A percentile compares a stretch with the other conserved stretches of the same genome.
phyloP scores from a whole-genome alignment of 1,140 invertebrate species.

The Drosophila bocqueti region DNA sequence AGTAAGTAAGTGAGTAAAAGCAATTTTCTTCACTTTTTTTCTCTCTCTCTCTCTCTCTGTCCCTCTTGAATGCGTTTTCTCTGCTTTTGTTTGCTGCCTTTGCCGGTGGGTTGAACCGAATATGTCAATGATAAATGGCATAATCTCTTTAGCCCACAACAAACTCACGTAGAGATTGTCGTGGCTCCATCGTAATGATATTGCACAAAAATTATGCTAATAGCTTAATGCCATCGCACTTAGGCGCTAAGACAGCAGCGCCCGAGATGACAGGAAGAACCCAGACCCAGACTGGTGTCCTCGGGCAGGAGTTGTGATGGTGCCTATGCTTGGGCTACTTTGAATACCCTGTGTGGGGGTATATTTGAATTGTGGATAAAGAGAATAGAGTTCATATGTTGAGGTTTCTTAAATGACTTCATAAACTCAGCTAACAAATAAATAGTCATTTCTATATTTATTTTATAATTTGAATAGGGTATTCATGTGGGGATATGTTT shows the following conservation, averaged over 20 bases:
- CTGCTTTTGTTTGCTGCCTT: background rate
- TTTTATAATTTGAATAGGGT: too few relatives aligned
- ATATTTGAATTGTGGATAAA: background rate
- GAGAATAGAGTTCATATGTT: too few relatives aligned
- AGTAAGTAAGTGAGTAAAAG: conserved; percentile 53
- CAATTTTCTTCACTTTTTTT: conserved; percentile 28
- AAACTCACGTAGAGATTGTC: conserved; percentile 19
- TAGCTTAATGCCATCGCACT: conserved; percentile 79
- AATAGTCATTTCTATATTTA: too few relatives aligned
- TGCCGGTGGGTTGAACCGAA: conserved; percentile 23
- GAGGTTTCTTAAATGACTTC: too few relatives aligned
- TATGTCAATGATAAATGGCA: conserved; percentile 78
- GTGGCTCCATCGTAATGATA: conserved; percentile 62
- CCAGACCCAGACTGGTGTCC: background rate
- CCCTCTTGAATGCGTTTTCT: conserved; percentile 27
- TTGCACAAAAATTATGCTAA: conserved; percentile 81
- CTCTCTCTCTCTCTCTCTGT: background rate
- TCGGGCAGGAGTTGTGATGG: conserved; percentile 19
- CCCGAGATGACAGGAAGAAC: conserved; percentile 29
- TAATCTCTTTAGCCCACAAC: conserved; percentile 57
- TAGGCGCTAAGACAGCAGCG: conserved; percentile 68
- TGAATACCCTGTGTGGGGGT: conserved; percentile 3
- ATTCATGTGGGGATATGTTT: background rate
- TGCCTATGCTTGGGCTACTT: background rate
- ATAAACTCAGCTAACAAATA: too few relatives aligned